Evolutionary conservation across 2,888 invertebrate species (phyloP), one percentile per base, ranked within the genome.

Genomic region (Chaitophorus viminalis): DNA sequence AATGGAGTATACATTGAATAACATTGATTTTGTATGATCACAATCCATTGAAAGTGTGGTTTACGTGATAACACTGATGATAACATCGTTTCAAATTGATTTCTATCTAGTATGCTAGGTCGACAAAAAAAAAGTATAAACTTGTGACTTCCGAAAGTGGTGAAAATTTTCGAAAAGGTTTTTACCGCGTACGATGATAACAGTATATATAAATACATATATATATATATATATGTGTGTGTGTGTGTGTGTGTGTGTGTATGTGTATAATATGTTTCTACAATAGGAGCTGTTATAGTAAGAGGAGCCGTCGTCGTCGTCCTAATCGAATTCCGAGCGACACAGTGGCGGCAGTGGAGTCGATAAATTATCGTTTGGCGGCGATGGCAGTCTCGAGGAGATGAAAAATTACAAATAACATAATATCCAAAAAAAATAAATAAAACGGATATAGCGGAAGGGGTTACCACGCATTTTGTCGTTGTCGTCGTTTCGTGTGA

Each of bases 371-470:
- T 84, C 46, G 46, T 76, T 46, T 76, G 39, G 76, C 39, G 17
- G 60, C 21, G 29, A 29, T 18, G 54, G 14, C 8, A 33, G 36
- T 79, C 36, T 65, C 39, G 29, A 79, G 39, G 39, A 79, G 39
- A 60, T 75, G 83, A 83, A 83, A 83, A 54, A 75, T 83, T 83
- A 83, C 74, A 65, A 84, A 76, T 33, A 76, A 74, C 18, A 74
- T 83, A 29, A 68, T 39, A 54, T 54, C 33, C 18, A 6, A 4
- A 65, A 33, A 60, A 60, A 18, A 17, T 33, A 60, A 25, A 36
- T 36, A 75, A 25, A 25, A 21, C n/a, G 39, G 29, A 36, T 8
- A 29, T 3, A 21, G 25, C 29, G 31, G n/a, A 54, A 74, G 29
- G 25, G 74, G 31, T 82, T 31, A 54, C 46, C 46, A 46, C 46